phyloP scores from a whole-genome alignment of 1,140 invertebrate species.

The Drosophila suzukii region DNA sequence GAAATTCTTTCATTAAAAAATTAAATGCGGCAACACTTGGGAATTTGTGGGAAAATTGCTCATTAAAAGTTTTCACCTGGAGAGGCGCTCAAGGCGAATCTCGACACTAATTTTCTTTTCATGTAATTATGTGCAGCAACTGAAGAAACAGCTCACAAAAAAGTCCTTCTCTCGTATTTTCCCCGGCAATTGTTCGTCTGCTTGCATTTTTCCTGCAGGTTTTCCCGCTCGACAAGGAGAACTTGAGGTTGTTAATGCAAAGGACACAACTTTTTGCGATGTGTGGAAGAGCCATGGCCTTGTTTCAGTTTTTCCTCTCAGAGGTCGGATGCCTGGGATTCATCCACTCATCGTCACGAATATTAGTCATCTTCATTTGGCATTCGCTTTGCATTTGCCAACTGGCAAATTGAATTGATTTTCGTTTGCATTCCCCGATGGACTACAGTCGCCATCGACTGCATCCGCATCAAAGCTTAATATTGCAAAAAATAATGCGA shows the following conservation, averaged over 20 bases:
- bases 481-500: conserved; percentile 70
- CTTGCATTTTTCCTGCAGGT: conserved; percentile 39
- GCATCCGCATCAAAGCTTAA: conserved; percentile 53
- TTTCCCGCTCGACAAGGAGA: conserved; percentile 23
- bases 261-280: conserved; percentile 40
- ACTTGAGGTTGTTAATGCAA: conserved; percentile 30
- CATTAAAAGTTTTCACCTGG: conserved; percentile 83
- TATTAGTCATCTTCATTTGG: conserved; percentile 40
- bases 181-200: conserved; percentile 35
- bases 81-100: conserved; percentile 74
- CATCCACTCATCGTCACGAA: conserved; percentile 5
- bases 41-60: conserved; percentile 81
- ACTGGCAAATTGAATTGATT: conserved; percentile 50
- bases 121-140: conserved; percentile 76
- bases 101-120: conserved; percentile 78
- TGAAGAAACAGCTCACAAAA: conserved; percentile 32
- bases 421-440: conserved; percentile 41
- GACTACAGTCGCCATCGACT: conserved; percentile 24
- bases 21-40: conserved; percentile 77
- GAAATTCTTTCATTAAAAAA: conserved; percentile 76
- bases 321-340: background rate
- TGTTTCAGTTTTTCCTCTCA: background rate
- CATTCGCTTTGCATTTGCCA: conserved; percentile 40
- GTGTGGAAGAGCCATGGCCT: conserved; percentile 3
- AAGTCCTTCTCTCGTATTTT: conserved; percentile 30